Percentiles rank a stretch among this genome's conserved stretches.
Evolutionary conservation across 2,113 vertebrate species (phyloP).

Genomic region (Melierax canorus): DNA sequence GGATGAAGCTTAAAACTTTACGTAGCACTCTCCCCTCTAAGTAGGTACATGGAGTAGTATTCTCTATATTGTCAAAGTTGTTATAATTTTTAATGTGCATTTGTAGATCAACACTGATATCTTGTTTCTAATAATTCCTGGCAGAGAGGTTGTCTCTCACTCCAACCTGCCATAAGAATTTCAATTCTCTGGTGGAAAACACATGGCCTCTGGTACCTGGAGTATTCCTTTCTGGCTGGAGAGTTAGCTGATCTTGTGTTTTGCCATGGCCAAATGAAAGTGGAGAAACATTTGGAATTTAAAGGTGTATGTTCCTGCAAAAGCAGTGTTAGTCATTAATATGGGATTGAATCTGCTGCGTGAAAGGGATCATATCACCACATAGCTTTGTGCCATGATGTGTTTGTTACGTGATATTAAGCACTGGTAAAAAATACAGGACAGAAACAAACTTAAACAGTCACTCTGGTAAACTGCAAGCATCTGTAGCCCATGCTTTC

Average conservation of each 20-base stretch:
- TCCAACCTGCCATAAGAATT: neutral
- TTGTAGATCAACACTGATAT: neutral
- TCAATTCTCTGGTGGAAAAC: neutral
- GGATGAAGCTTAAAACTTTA: neutral
- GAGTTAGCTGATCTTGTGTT: neutral
- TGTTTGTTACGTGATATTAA: neutral
- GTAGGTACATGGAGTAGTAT: neutral
- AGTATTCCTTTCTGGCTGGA: neutral
- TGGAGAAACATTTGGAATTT: neutral
- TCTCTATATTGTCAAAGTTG: neutral
- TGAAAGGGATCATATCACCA: neutral
- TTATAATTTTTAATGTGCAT: neutral
- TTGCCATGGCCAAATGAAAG: neutral
- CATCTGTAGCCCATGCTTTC: neutral
- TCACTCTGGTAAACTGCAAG: neutral
- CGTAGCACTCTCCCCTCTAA: neutral
- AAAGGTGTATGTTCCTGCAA: neutral
- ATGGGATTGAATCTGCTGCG: neutral
- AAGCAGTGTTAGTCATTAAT: neutral
- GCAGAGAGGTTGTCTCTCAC: neutral
- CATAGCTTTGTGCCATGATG: neutral
- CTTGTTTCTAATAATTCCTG: neutral
- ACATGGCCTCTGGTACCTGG: neutral
- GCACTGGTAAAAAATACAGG: neutral
- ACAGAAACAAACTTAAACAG: neutral